Evolutionary conservation across 2,797 vertebrate species (phyloP).

Genomic region (Peromyscus eremicus): DNA sequence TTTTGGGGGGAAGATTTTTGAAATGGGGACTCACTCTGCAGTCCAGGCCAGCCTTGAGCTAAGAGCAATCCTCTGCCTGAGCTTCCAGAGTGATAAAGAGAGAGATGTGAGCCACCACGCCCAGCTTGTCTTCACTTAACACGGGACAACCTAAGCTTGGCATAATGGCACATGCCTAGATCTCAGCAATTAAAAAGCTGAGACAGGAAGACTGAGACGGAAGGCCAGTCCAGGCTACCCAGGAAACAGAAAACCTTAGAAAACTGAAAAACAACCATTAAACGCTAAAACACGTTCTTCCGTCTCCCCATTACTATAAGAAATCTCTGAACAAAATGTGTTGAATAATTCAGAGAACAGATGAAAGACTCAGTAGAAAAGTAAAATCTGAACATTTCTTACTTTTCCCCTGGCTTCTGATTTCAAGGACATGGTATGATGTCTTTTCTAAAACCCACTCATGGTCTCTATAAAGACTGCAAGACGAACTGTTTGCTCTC

Average conservation of each 20-base stretch:
- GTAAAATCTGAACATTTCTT: constrained; percentile 15
- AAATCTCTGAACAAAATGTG: constrained; percentile 1
- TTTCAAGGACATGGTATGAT: not conserved
- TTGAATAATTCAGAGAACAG: not conserved
- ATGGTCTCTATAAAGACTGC: not conserved
- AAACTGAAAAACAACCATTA: not conserved
- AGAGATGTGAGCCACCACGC: too few relatives aligned
- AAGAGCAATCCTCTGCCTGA: not conserved
- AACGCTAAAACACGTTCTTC: not conserved
- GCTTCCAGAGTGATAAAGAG: not conserved
- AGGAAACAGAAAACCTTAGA: not conserved
- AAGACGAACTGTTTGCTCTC: not conserved
- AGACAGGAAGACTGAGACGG: not conserved
- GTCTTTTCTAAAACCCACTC: not conserved
- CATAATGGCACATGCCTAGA: not conserved
- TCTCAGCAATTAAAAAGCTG: not conserved
- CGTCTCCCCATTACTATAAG: not conserved
- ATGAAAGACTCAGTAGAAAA: not conserved
- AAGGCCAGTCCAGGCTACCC: not conserved
- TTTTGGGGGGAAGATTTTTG: not conserved
- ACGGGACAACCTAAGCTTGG: not conserved
- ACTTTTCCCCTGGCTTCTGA: not conserved
- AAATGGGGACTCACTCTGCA: not conserved
- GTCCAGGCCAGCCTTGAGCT: not conserved
- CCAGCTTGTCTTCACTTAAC: not conserved